Evolutionary conservation across 1,140 invertebrate species (phyloP).

Genomic region (Euglossa dilemma): DNA sequence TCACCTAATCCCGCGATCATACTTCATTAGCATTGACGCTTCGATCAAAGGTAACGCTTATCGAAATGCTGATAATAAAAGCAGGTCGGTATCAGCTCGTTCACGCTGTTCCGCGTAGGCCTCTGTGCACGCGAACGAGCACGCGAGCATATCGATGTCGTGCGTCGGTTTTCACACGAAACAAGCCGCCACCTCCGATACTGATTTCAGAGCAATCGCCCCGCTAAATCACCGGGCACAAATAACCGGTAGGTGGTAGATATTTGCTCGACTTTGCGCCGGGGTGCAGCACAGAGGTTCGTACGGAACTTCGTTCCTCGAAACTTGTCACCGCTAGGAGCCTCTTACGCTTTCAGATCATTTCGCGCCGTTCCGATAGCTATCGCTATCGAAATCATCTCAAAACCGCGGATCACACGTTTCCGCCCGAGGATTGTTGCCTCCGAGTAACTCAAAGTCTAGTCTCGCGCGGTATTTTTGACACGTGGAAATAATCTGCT

Average conservation of each 20-base stretch:
- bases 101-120: neutral
- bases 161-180: slow-evolving; percentile 59
- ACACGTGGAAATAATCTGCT: too few relatives aligned
- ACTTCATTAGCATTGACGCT: slow-evolving; percentile 50
- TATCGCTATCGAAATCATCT: too few relatives aligned
- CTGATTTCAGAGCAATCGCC: slow-evolving; percentile 51
- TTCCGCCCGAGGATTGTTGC: too few relatives aligned
- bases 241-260: slow-evolving; percentile 9
- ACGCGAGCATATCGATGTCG: slow-evolving; percentile 30
- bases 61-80: slow-evolving; percentile 64
- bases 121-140: neutral
- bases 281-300: slow-evolving; percentile 29
- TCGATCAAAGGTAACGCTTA: slow-evolving; percentile 66
- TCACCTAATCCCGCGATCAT: slow-evolving; percentile 56
- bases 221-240: slow-evolving; percentile 4
- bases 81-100: neutral
- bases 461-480: too few relatives aligned
- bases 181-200: slow-evolving; percentile 51
- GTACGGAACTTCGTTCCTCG: too few relatives aligned
- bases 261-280: slow-evolving; percentile 36
- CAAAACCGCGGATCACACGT: too few relatives aligned
- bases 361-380: too few relatives aligned
- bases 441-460: too few relatives aligned
- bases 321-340: too few relatives aligned
- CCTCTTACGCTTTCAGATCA: too few relatives aligned